Evolutionary conservation across 2,113 vertebrate species (phyloP).

Genomic region (Tor tambroides): DNA sequence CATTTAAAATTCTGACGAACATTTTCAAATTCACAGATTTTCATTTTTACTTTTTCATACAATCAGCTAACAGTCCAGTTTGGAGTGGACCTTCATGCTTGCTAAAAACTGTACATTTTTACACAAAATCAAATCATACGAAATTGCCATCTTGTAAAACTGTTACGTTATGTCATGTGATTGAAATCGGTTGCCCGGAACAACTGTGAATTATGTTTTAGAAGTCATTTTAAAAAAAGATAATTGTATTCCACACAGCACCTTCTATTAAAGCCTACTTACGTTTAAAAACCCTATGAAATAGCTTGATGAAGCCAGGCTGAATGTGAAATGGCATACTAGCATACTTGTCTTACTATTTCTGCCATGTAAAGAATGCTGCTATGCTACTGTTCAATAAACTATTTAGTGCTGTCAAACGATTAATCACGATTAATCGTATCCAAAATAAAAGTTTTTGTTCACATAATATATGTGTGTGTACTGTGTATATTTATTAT

Average conservation of each 20-base stretch:
- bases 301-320: neutral
- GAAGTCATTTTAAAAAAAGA: neutral
- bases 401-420: no score
- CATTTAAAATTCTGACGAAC: neutral
- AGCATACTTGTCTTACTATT: neutral
- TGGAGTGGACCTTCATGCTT: neutral
- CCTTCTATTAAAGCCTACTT: neutral
- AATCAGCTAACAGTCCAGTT: neutral
- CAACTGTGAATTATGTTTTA: neutral
- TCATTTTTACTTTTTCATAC: neutral
- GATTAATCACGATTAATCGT: no score
- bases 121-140: neutral
- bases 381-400: neutral
- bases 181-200: neutral
- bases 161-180: neutral
- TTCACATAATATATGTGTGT: no score
- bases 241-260: neutral
- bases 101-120: neutral
- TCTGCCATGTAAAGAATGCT: neutral
- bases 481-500: no score
- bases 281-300: neutral
- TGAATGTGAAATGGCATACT: neutral
- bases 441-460: no score
- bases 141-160: neutral
- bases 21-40: no score